Evolutionary conservation across 2,888 invertebrate genomes (phyloP), one percentile per base, ranked within the genome.

Genomic region (Minunthozetes semirufus): DNA sequence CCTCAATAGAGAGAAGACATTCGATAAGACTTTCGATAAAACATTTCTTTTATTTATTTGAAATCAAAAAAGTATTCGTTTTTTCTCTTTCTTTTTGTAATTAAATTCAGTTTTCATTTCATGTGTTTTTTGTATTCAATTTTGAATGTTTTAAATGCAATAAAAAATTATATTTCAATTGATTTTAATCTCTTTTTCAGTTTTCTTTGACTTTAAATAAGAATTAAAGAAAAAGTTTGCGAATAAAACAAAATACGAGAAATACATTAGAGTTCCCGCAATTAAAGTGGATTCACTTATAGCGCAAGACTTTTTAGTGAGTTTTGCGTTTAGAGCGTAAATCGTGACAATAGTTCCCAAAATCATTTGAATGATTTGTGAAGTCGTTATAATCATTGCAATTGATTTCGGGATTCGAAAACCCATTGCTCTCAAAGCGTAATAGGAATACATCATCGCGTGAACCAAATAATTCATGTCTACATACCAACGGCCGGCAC

Each of bases 391-490:
- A 79, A 90, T 85, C 90, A 96, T 94, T 76, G 94, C 90, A 79
- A 95, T 88, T 73, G 79, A 81, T 73, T 81, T 82, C 1, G 96
- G 95, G 76, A 93, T 91, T 82, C 88, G 88, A 83, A 90, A 90
- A 78, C 91, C 89, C 87, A 93, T 90, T 79, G 93, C 91, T 80
- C 89, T 89, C 73, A 93, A 1, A 3, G 75, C 59, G n/a, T 75
- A 75, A 33, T 75, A 73, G 17, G 73, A 66, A 85, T 94, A 94
- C 94, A 95, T 95, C 80, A 93, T 88, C 76, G 89, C 88, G 84
- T 93, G 93, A 74, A 94, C 93, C 81, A 90, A 90, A 82, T 92
- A 94, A 85, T 94, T 94, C 92, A 94, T 93, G 75, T 92, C 91
- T 81, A 94, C 91, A 85, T 93, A 94, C 94, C 94, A 94, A 79